phyloP scores from a whole-genome alignment of 2,888 invertebrate species.

The Lasioglossum oenotherae region DNA sequence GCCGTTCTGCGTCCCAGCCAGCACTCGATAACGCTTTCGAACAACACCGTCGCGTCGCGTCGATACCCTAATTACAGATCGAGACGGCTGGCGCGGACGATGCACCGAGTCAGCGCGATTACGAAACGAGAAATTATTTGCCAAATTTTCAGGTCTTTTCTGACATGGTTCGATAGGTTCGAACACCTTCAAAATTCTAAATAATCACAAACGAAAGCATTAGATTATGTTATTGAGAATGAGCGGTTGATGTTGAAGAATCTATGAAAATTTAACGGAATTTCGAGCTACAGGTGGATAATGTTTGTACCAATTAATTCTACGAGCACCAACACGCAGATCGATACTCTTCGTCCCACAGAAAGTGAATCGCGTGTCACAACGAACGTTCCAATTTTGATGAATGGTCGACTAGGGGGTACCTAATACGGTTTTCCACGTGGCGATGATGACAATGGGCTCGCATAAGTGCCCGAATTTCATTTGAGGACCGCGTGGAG shows the following conservation, averaged over 20 bases:
- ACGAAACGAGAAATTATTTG: background rate
- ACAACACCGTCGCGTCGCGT: background rate
- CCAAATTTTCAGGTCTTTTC: background rate
- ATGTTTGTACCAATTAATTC: background rate
- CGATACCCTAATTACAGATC: background rate
- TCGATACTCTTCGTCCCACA: background rate
- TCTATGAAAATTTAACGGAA: too few relatives aligned
- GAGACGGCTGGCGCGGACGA: background rate
- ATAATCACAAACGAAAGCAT: too few relatives aligned
- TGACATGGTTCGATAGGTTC: too few relatives aligned
- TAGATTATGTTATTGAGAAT: too few relatives aligned
- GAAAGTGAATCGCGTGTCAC: background rate
- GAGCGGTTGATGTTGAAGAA: too few relatives aligned
- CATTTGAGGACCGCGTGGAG: constrained; percentile 33
- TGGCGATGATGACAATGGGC: background rate
- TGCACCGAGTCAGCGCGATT: background rate
- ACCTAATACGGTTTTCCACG: background rate
- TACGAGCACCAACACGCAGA: background rate
- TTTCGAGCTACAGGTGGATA: too few relatives aligned
- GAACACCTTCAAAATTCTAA: too few relatives aligned
- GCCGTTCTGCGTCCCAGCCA: background rate
- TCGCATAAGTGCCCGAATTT: constrained; percentile 39
- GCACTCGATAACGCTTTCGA: background rate
- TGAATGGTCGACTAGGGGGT: background rate
- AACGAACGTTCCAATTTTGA: background rate